phyloP scores from a whole-genome alignment of 2,888 invertebrate genomes.

The Ophioninae sp. region DNA sequence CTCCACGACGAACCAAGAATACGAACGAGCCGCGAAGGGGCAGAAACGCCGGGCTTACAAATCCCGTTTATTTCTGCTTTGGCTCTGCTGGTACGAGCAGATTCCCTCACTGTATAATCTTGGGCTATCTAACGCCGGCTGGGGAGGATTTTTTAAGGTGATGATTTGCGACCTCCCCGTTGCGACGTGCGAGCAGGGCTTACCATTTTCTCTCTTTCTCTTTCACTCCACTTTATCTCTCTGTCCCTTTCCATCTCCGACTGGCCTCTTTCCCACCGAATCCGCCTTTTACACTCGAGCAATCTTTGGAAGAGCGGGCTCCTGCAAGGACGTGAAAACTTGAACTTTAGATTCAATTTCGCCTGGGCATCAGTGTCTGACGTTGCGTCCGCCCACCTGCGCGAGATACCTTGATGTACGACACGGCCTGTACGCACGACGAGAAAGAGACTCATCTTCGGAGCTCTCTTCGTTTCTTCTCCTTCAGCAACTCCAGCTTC shows the following conservation, averaged over 20 bases:
- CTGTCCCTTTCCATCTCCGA: constrained; percentile 13
- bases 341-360: constrained; percentile 80
- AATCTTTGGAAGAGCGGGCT: constrained; percentile 39
- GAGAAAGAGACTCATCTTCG: constrained; percentile 59
- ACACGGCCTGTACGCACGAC: constrained; percentile 61
- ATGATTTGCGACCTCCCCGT: constrained; percentile 80
- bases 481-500: constrained; percentile 27
- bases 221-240: constrained; percentile 23
- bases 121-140: constrained; percentile 77
- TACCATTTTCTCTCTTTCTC: constrained; percentile 4
- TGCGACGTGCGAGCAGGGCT: constrained; percentile 60
- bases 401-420: constrained; percentile 74
- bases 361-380: constrained; percentile 79
- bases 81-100: constrained; percentile 30
- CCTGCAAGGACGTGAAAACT: constrained; percentile 67
- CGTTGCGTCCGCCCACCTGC: constrained; percentile 79
- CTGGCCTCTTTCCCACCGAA: not conserved
- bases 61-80: constrained; percentile 35
- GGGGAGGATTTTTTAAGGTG: constrained; percentile 73
- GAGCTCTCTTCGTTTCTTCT: constrained; percentile 37
- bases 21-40: constrained; percentile 27
- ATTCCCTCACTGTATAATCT: constrained; percentile 73
- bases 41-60: constrained; percentile 27
- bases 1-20: constrained; percentile 5
- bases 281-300: not conserved